Base-by-base conservation (phyloP, 2,797 vertebrate genomes). In the Epinephelus malabaricus region DNA sequence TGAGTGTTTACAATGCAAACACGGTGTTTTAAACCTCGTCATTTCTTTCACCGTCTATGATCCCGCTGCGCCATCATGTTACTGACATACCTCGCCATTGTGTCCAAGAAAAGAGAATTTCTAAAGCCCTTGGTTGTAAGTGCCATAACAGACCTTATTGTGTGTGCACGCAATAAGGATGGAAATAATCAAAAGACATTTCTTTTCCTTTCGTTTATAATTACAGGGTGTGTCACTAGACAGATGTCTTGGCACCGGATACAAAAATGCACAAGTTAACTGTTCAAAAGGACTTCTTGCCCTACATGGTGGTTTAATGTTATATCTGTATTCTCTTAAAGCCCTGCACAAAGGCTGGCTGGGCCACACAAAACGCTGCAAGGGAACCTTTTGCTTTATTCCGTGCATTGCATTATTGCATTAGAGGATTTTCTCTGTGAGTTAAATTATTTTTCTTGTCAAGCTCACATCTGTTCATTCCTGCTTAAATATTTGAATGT, bases 161-260 rank as follows among this genome's bases (percentile, higher is more conserved):
- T 83, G 81, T 82, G 88, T 86, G 83, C 75, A 65, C 46, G 70
- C 75, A 78, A 72, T 73, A 30, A 73, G 79, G 83, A 86, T 84
- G 87, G 79, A 94, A 93, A 95, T 94, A 93, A 95, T 94, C 92
- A 92, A 89, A 93, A 91, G 86, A 91, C 84, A 83, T 88, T 90
- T 91, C 72, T 92, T 92, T 93, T 89, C 88, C 85, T 86, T 88
- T 90, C 82, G 81, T 92, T 95, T 91, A 90, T 94, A 95, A 95
- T 95, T 89, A 93, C 80, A 95, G 95, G 95, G 95, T 91, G 94
- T 95, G 95, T 91, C 95, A 81, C 80, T 19, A 83, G 85, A 90
- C 94, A 95, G 94, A 95, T 95, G 93, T 94, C 91, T 92, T 95
- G 94, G 94, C 93, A 91, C 60, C 19, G n/a, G 75, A 76, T 82